Evolutionary conservation across 2,888 invertebrate genomes (phyloP).

Genomic region (Sarcophaga rosellei): DNA sequence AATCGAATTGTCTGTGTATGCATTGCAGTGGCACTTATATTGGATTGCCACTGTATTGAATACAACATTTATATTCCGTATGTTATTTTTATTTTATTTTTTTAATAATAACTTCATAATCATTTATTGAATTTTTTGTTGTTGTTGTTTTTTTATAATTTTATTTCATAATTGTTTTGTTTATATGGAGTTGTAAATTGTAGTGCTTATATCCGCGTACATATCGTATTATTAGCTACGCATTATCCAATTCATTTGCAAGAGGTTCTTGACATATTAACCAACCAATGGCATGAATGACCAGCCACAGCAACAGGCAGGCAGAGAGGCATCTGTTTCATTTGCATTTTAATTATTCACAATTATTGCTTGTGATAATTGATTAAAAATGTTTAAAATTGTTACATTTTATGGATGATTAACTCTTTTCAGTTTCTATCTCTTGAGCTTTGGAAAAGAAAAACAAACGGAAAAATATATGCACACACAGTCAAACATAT

Average conservation of each 20-base stretch:
- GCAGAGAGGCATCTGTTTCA: not conserved
- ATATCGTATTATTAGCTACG: not conserved
- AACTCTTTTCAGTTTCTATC: not conserved
- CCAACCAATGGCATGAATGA: too few species aligned
- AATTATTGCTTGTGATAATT: constrained; percentile 27
- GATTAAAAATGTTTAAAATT: constrained; percentile 14
- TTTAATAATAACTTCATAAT: too few species aligned
- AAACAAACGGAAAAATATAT: not conserved
- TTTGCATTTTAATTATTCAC: constrained; percentile 27
- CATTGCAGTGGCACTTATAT: too few species aligned
- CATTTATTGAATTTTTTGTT: too few species aligned
- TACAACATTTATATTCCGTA: too few species aligned
- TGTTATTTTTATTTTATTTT: too few species aligned
- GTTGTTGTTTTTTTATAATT: too few species aligned
- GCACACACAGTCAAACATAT: too few species aligned
- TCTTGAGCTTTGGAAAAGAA: not conserved
- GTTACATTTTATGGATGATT: constrained; percentile 14
- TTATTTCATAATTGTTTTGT: not conserved
- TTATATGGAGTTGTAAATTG: not conserved
- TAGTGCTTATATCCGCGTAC: not conserved
- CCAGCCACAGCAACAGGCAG: too few species aligned
- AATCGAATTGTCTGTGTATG: too few species aligned
- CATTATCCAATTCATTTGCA: not conserved
- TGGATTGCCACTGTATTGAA: too few species aligned
- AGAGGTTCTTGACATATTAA: not conserved